phyloP scores from a whole-genome alignment of 2,888 invertebrate genomes.

The Drosophila tripunctata region DNA sequence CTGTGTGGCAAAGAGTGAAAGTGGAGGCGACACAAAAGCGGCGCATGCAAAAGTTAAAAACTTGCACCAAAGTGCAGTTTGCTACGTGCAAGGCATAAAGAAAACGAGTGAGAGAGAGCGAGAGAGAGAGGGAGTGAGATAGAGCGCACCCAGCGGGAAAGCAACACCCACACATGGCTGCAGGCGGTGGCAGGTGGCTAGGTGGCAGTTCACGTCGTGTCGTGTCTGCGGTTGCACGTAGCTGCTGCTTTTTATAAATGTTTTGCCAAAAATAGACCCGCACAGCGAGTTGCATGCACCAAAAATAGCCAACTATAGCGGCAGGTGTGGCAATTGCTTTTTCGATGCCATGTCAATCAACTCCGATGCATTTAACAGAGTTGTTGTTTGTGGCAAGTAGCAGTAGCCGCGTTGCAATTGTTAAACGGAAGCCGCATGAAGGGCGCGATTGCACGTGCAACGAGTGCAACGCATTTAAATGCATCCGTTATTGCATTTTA shows the following conservation, averaged over 20 bases:
- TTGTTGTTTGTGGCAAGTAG: constrained; percentile 29
- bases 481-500: constrained; percentile 79
- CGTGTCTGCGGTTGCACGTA: constrained; percentile 59
- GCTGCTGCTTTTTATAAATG: constrained; percentile 43
- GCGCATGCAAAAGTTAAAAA: constrained; percentile 46
- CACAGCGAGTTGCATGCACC: constrained; percentile 61
- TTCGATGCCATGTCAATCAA: constrained; percentile 68
- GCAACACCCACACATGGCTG: too few species aligned
- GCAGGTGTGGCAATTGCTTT: constrained; percentile 13
- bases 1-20: constrained; percentile 30
- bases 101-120: too few species aligned
- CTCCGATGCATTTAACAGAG: constrained; percentile 58
- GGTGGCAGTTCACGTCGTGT: constrained; percentile 52
- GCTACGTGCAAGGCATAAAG: constrained; percentile 59
- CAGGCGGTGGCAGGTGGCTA: too few species aligned
- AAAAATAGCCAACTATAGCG: constrained; percentile 50
- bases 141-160: too few species aligned
- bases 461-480: constrained; percentile 58
- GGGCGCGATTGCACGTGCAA: constrained; percentile 24
- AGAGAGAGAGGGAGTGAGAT: too few species aligned
- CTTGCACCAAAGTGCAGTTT: constrained; percentile 42
- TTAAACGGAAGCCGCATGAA: constrained; percentile 52
- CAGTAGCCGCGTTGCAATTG: constrained; percentile 28
- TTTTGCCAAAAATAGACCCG: constrained; percentile 60
- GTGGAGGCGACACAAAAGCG: constrained; percentile 15